Evolutionary conservation across 1,140 invertebrate species (phyloP), one percentile per base, ranked within the genome.

Genomic region (Pachypsylla venusta): DNA sequence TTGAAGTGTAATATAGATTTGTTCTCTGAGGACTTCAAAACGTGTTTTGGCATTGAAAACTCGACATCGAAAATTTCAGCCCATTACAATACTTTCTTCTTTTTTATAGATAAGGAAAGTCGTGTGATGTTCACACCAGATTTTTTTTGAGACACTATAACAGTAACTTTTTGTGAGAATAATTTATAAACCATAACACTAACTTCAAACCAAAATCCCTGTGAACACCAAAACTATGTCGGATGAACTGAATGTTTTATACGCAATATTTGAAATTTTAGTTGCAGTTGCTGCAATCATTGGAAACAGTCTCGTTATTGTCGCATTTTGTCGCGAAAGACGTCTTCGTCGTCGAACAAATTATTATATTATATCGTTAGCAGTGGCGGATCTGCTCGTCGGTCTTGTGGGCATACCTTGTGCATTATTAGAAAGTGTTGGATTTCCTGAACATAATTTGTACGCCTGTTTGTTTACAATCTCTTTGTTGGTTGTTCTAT

Each of bases 301-400:
- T 55, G 89, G 89, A 25, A 93, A 93, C 70, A 79, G 82, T 12
- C 77, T 93, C 69, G 89, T 93, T 57, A 87, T 93, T 61, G 75
- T 84, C 53, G 88, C 90, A 3, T 93, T 92, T 69, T 74, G 76
- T 5, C 79, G 81, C 39, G 87, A 92, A 61, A 75, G 84, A 7
- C 78, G 83, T 55, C 70, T 93, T 5, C 74, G 89, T 3, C 72
- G 88, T 30, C 77, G 89, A 40, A 92, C 89, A 5, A 93, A 93
- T 72, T 92, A 92, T 67, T 93, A 93, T 68, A 92, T 93, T 60
- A 83, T 92, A 25, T 92, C 89, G 0, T 70, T 93, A 66, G 89
- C 90, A 0, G 78, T 83, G 7, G 89, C 90, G 1, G 89, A 93
- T 69, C 79, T 93, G 12, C 72, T 94, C 1, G 85, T 87, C 0